These are phyloP conservation scores for Pseudocheirus occidentalis DNA, from an alignment of 2,797 vertebrate species.

Conservation along the genomic window DNA sequence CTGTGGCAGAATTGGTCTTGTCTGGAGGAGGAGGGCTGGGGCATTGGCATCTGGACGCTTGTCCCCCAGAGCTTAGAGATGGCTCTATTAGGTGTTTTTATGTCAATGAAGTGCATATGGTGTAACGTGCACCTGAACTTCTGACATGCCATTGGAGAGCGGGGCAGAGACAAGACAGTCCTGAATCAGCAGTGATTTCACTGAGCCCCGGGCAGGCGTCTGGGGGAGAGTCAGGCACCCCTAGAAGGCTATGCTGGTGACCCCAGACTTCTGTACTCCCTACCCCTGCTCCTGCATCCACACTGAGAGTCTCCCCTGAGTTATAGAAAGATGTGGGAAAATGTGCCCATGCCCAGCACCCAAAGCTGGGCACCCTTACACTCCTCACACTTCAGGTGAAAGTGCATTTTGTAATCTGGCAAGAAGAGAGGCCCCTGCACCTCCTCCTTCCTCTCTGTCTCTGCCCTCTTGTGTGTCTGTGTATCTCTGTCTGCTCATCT, in stretches of 20 bases:
- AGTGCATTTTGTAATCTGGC: conserved; percentile 22
- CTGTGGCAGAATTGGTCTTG: too few species aligned
- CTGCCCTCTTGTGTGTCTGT: not conserved
- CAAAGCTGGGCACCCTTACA: not conserved
- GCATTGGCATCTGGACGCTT: not conserved
- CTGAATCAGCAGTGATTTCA: not conserved
- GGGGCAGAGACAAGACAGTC: not conserved
- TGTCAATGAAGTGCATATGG: not conserved
- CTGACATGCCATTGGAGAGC: not conserved
- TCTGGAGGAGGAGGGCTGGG: too few species aligned
- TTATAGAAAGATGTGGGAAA: not conserved
- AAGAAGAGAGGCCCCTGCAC: not conserved
- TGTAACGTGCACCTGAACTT: not conserved
- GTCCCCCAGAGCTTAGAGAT: not conserved
- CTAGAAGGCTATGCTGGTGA: not conserved
- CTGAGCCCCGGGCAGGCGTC: accelerated
- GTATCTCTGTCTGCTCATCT: not conserved
- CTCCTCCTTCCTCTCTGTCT: not conserved
- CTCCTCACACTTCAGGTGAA: conserved; percentile 1
- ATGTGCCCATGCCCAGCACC: too few species aligned
- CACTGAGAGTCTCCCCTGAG: not conserved
- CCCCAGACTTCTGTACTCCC: accelerated
- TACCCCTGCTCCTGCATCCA: not conserved
- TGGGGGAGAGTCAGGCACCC: not conserved
- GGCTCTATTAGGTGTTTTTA: not conserved